A percentile compares a stretch with the other conserved stretches of the same genome.
phyloP scores from a whole-genome alignment of 2,888 invertebrate species.

The Pinctada fucata region DNA sequence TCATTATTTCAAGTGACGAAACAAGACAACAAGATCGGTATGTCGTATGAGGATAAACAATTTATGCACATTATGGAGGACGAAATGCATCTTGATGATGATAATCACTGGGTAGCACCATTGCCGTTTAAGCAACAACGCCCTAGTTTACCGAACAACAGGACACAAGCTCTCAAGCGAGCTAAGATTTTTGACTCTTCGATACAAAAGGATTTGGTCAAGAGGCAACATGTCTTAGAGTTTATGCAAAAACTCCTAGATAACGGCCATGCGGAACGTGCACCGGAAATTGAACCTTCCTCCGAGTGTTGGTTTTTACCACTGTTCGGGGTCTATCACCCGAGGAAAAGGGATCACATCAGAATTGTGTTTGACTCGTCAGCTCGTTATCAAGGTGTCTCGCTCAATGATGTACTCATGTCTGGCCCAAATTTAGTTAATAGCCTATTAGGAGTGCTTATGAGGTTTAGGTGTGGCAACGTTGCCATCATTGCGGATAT shows the following conservation, averaged over 20 bases:
- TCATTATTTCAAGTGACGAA: slow-evolving; percentile 15
- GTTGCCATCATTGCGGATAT: slow-evolving; percentile 39
- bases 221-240: slow-evolving; percentile 21
- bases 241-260: slow-evolving; percentile 38
- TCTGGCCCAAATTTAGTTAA: slow-evolving; percentile 41
- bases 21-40: slow-evolving; percentile 26
- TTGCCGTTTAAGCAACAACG: slow-evolving; percentile 32
- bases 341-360: slow-evolving; percentile 4
- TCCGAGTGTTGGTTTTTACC: slow-evolving; percentile 42
- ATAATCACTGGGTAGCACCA: slow-evolving; percentile 36
- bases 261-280: slow-evolving; percentile 32
- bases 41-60: slow-evolving; percentile 34
- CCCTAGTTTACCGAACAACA: slow-evolving; percentile 32
- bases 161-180: slow-evolving; percentile 25
- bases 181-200: slow-evolving; percentile 23
- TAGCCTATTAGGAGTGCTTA: slow-evolving; percentile 36
- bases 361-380: no score
- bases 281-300: slow-evolving; percentile 22
- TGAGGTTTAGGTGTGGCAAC: slow-evolving; percentile 30
- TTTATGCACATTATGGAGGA: slow-evolving; percentile 31
- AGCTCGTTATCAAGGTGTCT: slow-evolving; percentile 39
- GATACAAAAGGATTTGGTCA: slow-evolving; percentile 13
- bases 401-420: slow-evolving; percentile 37
- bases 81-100: slow-evolving; percentile 23
- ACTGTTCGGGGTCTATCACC: slow-evolving; percentile 32